These are phyloP conservation scores for zebrafish (Danio rerio) DNA, from an alignment of 2,113 vertebrate species.

Conservation along the genomic window DNA sequence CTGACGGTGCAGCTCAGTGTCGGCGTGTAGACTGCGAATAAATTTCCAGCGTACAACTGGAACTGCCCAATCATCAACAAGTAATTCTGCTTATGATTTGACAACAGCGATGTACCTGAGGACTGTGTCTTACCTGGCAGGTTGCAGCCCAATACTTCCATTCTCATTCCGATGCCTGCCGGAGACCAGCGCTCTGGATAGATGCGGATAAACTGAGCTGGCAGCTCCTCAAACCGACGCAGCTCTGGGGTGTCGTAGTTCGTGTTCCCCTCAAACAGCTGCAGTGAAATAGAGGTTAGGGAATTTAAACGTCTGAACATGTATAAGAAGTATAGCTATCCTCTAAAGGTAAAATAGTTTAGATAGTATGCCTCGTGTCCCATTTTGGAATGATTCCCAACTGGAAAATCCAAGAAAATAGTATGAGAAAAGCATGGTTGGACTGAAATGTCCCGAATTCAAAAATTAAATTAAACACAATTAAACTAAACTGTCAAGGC, in stretches of 20 bases:
- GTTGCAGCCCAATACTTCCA: constrained; percentile 94
- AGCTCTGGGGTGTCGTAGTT: constrained; percentile 95
- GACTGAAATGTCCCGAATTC: no score
- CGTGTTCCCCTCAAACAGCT: constrained; percentile 97
- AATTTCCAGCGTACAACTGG: neutral
- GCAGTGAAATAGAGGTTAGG: constrained; percentile 13
- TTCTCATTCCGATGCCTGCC: constrained; percentile 95
- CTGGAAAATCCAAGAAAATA: neutral
- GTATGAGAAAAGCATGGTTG: neutral
- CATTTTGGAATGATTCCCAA: neutral
- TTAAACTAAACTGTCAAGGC: no score
- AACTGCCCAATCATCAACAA: neutral
- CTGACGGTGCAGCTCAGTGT: neutral
- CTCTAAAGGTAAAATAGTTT: neutral
- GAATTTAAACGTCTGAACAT: neutral
- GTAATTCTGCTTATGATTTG: neutral
- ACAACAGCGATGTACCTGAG: neutral
- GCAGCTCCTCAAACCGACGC: constrained; percentile 88
- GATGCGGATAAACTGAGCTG: constrained; percentile 86
- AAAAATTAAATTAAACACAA: no score
- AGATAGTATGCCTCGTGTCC: neutral
- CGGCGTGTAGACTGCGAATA: neutral
- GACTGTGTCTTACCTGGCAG: constrained; percentile 85
- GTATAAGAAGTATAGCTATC: neutral
- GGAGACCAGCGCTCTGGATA: constrained; percentile 96